Evolutionary conservation across 2,113 vertebrate genomes (phyloP).

Genomic region (Pseudopipra pipra): DNA sequence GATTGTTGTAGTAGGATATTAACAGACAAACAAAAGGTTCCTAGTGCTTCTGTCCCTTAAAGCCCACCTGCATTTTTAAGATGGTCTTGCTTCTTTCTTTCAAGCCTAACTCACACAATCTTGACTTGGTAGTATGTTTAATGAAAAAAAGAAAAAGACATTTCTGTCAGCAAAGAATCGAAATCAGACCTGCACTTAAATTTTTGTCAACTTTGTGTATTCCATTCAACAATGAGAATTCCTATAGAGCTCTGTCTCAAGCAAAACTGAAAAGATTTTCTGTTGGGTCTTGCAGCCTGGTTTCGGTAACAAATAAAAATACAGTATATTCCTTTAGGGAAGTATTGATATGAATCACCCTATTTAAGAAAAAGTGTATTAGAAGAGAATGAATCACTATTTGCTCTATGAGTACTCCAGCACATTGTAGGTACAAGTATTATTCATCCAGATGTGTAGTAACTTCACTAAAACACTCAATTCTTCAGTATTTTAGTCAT

Average conservation of each 20-base stretch:
- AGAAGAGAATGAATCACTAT: conserved; percentile 43
- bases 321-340: not conserved
- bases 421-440: not conserved
- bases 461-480: not conserved
- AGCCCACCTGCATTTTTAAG: not conserved
- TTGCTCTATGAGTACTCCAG: conserved; percentile 15
- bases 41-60: not conserved
- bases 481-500: not conserved
- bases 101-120: not conserved
- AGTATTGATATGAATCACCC: conserved; percentile 46
- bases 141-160: not conserved
- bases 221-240: not conserved
- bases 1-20: not conserved
- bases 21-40: not conserved
- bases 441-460: not conserved
- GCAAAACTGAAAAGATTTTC: conserved; percentile 18
- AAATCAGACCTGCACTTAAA: not conserved
- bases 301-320: conserved; percentile 49
- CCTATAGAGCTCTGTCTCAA: not conserved
- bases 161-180: not conserved
- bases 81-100: not conserved
- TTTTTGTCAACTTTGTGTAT: not conserved
- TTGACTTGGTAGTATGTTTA: not conserved
- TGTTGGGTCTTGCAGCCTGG: conserved; percentile 9
- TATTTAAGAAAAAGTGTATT: conserved; percentile 27